A percentile compares a stretch with the other conserved stretches of the same genome.
These are phyloP conservation scores for Acromyrmex echinatior DNA, from an alignment of 1,140 invertebrate genomes.

Conservation along the genomic window DNA sequence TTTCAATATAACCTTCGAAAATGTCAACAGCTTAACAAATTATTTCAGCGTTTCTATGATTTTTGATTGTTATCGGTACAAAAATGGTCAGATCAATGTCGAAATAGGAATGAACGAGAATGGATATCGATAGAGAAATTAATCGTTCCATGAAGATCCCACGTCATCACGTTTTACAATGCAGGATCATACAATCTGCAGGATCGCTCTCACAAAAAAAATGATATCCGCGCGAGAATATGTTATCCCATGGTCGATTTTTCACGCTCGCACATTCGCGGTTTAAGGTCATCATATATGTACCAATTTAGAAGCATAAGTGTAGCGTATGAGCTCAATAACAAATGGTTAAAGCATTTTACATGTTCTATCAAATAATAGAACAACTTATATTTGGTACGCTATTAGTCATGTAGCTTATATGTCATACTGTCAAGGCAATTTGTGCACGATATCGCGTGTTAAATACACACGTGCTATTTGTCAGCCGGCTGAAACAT, in stretches of 20 bases:
- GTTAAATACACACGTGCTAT: constrained; percentile 43
- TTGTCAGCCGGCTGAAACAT: constrained; percentile 47
- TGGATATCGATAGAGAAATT: constrained; percentile 19
- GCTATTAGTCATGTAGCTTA: neutral
- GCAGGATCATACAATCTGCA: constrained; percentile 21
- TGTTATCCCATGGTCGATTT: constrained; percentile 17
- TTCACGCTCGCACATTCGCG: neutral
- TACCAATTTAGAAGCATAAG: neutral
- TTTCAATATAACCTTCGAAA: neutral
- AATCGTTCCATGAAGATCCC: constrained; percentile 40
- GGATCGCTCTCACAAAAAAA: constrained; percentile 24
- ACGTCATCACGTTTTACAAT: constrained; percentile 21
- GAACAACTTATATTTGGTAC: constrained; percentile 23
- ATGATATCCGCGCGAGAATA: neutral
- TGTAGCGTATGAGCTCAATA: neutral
- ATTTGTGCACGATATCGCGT: constrained; percentile 28
- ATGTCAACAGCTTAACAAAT: neutral
- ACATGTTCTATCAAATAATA: constrained; percentile 13
- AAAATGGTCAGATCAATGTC: constrained; percentile 12
- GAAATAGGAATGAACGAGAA: neutral
- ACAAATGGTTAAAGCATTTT: neutral
- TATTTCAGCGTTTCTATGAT: constrained; percentile 24
- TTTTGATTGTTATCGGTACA: constrained; percentile 31
- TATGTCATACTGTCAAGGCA: neutral
- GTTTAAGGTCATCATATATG: neutral